Conservation (phyloP, 2,113 vertebrate species). For the Gulo gulo region DNA sequence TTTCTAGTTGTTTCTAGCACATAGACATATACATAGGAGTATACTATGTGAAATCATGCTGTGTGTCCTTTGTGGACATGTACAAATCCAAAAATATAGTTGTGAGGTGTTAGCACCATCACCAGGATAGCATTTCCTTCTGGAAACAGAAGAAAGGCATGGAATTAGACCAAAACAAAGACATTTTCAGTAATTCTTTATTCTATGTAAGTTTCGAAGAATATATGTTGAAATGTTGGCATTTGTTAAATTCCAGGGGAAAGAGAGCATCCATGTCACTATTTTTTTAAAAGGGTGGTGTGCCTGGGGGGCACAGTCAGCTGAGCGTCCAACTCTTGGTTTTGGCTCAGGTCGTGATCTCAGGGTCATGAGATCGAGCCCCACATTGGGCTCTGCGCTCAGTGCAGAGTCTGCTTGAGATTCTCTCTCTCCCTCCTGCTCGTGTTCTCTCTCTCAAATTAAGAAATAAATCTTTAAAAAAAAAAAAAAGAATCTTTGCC, state of each 20-base stretch:
- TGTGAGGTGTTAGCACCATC: neutral
- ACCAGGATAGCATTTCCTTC: neutral
- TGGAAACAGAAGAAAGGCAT: neutral
- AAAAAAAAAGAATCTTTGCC: neutral
- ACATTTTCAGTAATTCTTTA: neutral
- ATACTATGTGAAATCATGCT: neutral
- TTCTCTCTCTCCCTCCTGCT: neutral
- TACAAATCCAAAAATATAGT: neutral
- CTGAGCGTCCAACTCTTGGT: neutral
- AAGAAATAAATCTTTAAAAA: neutral
- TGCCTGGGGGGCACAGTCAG: neutral
- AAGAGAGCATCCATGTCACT: neutral
- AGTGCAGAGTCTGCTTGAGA: neutral
- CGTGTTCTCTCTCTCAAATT: neutral
- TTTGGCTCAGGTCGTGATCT: neutral
- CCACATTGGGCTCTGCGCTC: neutral
- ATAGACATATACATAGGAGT: neutral
- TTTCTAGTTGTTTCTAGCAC: neutral
- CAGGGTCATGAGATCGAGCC: neutral
- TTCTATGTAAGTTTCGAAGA: neutral
- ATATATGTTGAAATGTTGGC: neutral
- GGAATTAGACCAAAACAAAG: neutral
- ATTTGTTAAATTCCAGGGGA: neutral
- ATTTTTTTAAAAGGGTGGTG: neutral
- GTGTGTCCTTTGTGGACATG: neutral